These are phyloP conservation scores for Eudasyphora cyanicolor DNA, from an alignment of 2,888 invertebrate genomes.

Conservation along the genomic window DNA sequence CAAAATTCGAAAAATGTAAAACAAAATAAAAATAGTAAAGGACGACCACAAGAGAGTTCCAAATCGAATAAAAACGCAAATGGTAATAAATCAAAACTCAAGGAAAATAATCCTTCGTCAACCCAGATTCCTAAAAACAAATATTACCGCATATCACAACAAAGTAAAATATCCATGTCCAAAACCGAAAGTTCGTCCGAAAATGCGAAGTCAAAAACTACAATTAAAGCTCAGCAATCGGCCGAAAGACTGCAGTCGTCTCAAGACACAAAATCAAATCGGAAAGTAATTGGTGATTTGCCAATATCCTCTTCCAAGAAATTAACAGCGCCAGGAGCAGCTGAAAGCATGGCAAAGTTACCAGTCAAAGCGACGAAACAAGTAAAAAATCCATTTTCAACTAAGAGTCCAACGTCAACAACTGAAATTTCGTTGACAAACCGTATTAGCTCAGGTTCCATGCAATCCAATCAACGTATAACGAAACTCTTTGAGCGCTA, in stretches of 20 bases:
- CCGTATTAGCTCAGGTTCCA: conserved; percentile 41
- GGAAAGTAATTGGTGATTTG: conserved; percentile 74
- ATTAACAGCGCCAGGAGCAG: neutral
- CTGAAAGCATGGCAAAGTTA: conserved; percentile 63
- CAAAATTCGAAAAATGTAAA: conserved; percentile 68
- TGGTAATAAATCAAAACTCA: conserved; percentile 67
- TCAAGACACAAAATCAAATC: conserved; percentile 70
- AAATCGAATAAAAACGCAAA: conserved; percentile 64
- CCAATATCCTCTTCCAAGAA: conserved; percentile 26
- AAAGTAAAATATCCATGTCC: conserved; percentile 61
- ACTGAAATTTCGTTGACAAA: conserved; percentile 45
- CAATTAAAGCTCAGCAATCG: conserved; percentile 64
- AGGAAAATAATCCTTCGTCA: conserved; percentile 69
- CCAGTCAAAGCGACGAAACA: conserved; percentile 79
- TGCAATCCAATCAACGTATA: conserved; percentile 81
- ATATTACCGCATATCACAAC: conserved; percentile 77
- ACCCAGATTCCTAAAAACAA: conserved; percentile 73
- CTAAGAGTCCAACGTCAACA: conserved; percentile 40
- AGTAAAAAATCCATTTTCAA: conserved; percentile 73
- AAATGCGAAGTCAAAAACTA: conserved; percentile 65
- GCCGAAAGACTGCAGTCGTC: conserved; percentile 68
- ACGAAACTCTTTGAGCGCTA: conserved; percentile 87
- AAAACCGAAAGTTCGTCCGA: conserved; percentile 46
- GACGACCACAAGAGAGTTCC: conserved; percentile 67
- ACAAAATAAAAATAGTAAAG: conserved; percentile 65